Evolutionary conservation across 2,888 invertebrate genomes (phyloP).

Genomic region (Venusia cambrica): DNA sequence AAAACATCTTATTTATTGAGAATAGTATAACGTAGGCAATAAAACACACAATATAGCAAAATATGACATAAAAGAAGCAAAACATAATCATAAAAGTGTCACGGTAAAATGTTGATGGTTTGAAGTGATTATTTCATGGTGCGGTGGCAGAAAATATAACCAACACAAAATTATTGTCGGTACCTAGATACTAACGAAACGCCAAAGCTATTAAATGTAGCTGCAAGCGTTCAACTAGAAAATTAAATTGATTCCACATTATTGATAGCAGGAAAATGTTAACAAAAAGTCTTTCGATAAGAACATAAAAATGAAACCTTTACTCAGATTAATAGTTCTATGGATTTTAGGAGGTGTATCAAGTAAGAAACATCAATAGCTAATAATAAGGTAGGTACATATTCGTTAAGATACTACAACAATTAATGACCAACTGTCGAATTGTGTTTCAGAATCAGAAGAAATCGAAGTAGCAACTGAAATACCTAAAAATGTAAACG

Average conservation of each 20-base stretch:
- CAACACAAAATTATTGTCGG: too few species aligned
- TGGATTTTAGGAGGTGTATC: constrained; percentile 7
- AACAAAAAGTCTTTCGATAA: constrained; percentile 16
- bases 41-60: too few species aligned
- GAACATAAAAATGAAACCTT: constrained; percentile 22
- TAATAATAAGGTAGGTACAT: too few species aligned
- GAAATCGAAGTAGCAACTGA: constrained; percentile 43
- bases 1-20: too few species aligned
- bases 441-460: constrained; percentile 35
- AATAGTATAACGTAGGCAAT: too few species aligned
- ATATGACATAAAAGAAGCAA: too few species aligned
- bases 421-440: too few species aligned
- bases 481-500: constrained; percentile 40
- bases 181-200: constrained; percentile 6
- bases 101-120: too few species aligned
- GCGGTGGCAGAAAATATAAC: too few species aligned
- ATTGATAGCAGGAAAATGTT: constrained; percentile 5
- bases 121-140: too few species aligned
- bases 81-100: too few species aligned
- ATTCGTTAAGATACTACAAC: too few species aligned
- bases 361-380: constrained; percentile 8
- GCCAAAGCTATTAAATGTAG: constrained; percentile 3
- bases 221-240: constrained; percentile 10
- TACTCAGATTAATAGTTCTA: constrained; percentile 7
- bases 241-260: constrained; percentile 8